Evolutionary conservation across 2,113 vertebrate species (phyloP).

Genomic region (Rhabdornis inornatus): DNA sequence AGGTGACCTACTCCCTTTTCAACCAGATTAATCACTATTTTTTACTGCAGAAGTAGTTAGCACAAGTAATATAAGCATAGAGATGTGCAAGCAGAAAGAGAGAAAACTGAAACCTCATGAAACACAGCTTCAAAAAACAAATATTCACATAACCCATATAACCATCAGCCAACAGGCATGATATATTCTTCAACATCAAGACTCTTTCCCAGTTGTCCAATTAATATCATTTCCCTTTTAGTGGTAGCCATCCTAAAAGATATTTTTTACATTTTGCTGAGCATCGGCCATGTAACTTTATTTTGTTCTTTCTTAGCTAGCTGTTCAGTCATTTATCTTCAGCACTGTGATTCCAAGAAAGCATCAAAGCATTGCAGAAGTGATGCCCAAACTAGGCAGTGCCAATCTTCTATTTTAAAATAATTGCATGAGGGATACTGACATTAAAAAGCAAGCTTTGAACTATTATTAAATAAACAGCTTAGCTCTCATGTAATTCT

Average conservation of each 20-base stretch:
- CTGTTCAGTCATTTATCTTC: not conserved
- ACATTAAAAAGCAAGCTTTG: not conserved
- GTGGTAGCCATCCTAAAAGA: not conserved
- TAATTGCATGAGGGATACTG: not conserved
- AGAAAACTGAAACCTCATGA: not conserved
- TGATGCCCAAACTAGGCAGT: not conserved
- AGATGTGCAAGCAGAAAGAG: not conserved
- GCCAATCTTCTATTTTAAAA: not conserved
- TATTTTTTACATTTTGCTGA: not conserved
- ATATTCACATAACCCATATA: not conserved
- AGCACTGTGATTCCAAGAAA: slow-evolving; percentile 9
- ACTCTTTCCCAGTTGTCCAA: not conserved
- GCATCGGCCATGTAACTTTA: not conserved
- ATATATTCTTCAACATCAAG: not conserved
- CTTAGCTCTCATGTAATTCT: not conserved
- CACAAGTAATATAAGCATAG: not conserved
- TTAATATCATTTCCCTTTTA: not conserved
- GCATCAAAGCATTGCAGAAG: not conserved
- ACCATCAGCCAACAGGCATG: rapidly evolving
- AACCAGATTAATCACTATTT: not conserved
- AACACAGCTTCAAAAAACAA: not conserved
- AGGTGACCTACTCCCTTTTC: not conserved
- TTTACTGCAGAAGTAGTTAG: not conserved
- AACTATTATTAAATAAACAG: not conserved
- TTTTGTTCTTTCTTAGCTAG: not conserved